Evolutionary conservation across 2,888 invertebrate genomes (phyloP), one percentile per base, ranked within the genome.

Genomic region (Resseliella maxima): DNA sequence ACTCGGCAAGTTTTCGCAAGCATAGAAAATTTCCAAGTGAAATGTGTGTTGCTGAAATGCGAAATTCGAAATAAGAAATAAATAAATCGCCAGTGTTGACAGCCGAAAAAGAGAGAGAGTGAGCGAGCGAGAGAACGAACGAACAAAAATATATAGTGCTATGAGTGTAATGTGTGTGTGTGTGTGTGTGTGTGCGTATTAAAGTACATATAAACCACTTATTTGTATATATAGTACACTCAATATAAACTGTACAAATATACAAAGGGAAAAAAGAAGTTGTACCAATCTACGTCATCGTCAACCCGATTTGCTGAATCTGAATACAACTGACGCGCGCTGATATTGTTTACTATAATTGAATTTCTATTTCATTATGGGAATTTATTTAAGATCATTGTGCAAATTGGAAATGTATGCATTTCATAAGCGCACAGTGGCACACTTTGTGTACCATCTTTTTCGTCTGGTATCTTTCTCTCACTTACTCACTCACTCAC

Each of bases 281-380:
- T 72, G 72, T 72, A 31, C 72, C 38, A 83, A 36, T 83, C 83
- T 83, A n/a, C 83, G 38, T 83, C 83, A 83, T 38, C 12, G n/a
- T n/a, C 72, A 72, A 72, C 72, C 6, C 31, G 72, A 72, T 83
- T 38, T n/a, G 38, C 83, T 83, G 38, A 38, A 38, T 83, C 38
- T 83, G 83, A 83, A 83, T 38, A 83, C 83, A 83, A 38, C 38
- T 83, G 83, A 83, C 83, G 83, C 41, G 2, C 38, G n/a, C 41
- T 83, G 83, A 38, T 83, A 83, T 83, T 38, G 83, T 38, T 83
- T 38, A 38, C 38, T 83, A 38, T 83, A 83, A 83, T 83, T 83
- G 83, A 83, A 83, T 72, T 72, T 72, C 35, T 72, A 72, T 72
- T 72, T 72, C 72, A 72, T 72, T 72, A 72, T 72, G 72, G 72